A percentile compares a stretch with the other conserved stretches of the same genome.
phyloP scores from a whole-genome alignment of 2,888 invertebrate genomes.

The Rhagonycha fulva region DNA sequence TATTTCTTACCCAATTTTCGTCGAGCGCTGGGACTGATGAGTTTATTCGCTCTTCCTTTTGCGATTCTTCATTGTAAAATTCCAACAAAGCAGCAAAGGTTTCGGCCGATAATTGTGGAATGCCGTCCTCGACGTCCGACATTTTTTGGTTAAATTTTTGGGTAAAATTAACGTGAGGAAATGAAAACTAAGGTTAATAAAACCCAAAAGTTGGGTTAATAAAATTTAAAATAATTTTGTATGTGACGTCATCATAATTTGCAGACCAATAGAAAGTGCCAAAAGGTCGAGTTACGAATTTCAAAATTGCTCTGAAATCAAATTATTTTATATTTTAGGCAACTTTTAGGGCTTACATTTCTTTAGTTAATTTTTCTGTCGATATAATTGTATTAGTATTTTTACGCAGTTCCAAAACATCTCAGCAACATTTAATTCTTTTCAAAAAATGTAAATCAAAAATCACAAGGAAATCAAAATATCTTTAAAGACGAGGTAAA shows the following conservation, averaged over 20 bases:
- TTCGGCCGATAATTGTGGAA: slow-evolving; percentile 68
- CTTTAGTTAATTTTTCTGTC: no score
- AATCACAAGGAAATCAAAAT: no score
- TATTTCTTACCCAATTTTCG: slow-evolving; percentile 76
- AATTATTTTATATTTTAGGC: no score
- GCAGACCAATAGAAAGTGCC: background rate
- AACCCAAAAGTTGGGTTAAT: background rate
- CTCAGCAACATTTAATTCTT: no score
- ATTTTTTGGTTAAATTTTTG: slow-evolving; percentile 7
- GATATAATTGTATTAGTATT: no score
- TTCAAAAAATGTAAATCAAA: no score
- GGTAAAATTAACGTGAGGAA: background rate
- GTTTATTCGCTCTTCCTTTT: slow-evolving; percentile 61
- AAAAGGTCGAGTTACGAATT: background rate
- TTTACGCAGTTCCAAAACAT: no score
- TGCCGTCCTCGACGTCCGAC: slow-evolving; percentile 61
- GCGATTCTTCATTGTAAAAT: slow-evolving; percentile 74
- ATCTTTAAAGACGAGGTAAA: no score
- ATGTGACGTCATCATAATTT: background rate
- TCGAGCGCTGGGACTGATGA: slow-evolving; percentile 52
- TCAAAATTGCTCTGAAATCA: no score
- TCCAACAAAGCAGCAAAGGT: slow-evolving; percentile 77
- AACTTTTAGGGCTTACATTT: no score
- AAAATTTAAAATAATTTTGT: background rate
- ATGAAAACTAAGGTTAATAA: background rate